A percentile compares a stretch with the other conserved stretches of the same genome.
Conservation (phyloP, 2,888 invertebrate genomes). For the Hirtodrosophila confusa region DNA sequence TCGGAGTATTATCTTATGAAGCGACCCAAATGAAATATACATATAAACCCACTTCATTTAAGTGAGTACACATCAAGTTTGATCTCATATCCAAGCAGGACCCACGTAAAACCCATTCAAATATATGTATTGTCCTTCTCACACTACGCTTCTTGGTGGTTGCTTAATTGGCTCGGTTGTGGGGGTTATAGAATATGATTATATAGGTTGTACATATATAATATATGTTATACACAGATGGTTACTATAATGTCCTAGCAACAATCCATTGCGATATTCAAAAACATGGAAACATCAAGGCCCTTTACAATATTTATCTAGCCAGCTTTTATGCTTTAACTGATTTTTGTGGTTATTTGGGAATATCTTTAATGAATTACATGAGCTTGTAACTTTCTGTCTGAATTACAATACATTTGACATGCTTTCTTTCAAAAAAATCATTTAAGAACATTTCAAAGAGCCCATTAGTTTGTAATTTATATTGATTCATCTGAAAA, state of each 20-base stretch:
- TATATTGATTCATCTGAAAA: not conserved
- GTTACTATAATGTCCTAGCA: slow-evolving; percentile 1
- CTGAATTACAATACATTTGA: not conserved
- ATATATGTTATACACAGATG: slow-evolving; percentile 12
- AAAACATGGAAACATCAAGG: not conserved
- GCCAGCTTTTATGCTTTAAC: no score
- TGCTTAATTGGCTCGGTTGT: slow-evolving; percentile 54
- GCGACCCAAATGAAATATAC: slow-evolving; percentile 7
- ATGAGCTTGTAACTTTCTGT: slow-evolving; percentile 1
- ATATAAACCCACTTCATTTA: slow-evolving; percentile 17
- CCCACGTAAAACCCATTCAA: slow-evolving; percentile 14
- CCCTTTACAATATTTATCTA: not conserved
- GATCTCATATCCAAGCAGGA: slow-evolving; percentile 1
- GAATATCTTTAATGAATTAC: not conserved
- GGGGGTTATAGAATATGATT: slow-evolving; percentile 17
- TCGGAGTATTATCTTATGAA: slow-evolving; percentile 5
- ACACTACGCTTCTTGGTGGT: slow-evolving; percentile 51
- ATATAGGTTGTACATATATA: slow-evolving; percentile 16
- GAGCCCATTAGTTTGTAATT: not conserved
- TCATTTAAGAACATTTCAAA: not conserved
- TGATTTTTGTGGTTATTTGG: not conserved
- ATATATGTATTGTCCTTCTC: slow-evolving; percentile 60
- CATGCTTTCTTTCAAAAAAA: no score
- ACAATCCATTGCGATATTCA: slow-evolving; percentile 4
- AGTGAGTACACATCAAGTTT: slow-evolving; percentile 21